Evolutionary conservation across 2,113 vertebrate species (phyloP).

Genomic region (Gambusia affinis): DNA sequence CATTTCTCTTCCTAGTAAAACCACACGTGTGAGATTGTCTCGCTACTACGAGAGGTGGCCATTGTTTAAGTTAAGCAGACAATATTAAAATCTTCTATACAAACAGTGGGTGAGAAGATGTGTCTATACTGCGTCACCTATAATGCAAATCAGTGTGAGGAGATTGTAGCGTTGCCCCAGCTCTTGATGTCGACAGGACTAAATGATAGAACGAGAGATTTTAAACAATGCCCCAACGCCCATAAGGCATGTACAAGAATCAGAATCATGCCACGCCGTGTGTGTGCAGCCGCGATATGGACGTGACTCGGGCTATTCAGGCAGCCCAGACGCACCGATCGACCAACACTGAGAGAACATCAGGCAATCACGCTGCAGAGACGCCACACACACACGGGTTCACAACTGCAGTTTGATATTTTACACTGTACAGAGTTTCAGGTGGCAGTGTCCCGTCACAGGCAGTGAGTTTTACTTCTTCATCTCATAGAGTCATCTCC

Average conservation of each 20-base stretch:
- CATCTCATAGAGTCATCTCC: slow-evolving; percentile 38
- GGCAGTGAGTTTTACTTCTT: slow-evolving; percentile 58
- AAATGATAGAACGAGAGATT: slow-evolving; percentile 15
- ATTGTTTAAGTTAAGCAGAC: slow-evolving; percentile 55
- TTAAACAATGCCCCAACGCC: slow-evolving; percentile 20
- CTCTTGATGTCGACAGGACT: slow-evolving; percentile 39
- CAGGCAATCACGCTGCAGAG: slow-evolving; percentile 50
- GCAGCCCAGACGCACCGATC: slow-evolving; percentile 55
- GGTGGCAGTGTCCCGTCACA: slow-evolving; percentile 58
- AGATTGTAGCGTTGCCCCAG: slow-evolving; percentile 24
- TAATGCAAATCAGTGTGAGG: slow-evolving; percentile 46
- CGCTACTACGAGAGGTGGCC: slow-evolving; percentile 74
- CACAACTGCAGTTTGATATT: slow-evolving; percentile 48
- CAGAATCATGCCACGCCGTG: not conserved
- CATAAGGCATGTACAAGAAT: slow-evolving; percentile 22
- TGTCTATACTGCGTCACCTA: slow-evolving; percentile 48
- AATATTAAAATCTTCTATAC: slow-evolving; percentile 65
- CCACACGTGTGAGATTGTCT: slow-evolving; percentile 75
- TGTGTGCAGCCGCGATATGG: slow-evolving; percentile 30
- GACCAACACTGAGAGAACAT: slow-evolving; percentile 56
- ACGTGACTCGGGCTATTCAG: slow-evolving; percentile 42
- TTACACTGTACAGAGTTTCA: slow-evolving; percentile 62
- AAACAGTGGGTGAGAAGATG: slow-evolving; percentile 17
- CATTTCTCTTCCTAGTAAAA: slow-evolving; percentile 52
- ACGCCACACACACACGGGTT: slow-evolving; percentile 59